Base-by-base conservation (phyloP, 2,888 invertebrate genomes). In the Coenonympha glycerion region DNA sequence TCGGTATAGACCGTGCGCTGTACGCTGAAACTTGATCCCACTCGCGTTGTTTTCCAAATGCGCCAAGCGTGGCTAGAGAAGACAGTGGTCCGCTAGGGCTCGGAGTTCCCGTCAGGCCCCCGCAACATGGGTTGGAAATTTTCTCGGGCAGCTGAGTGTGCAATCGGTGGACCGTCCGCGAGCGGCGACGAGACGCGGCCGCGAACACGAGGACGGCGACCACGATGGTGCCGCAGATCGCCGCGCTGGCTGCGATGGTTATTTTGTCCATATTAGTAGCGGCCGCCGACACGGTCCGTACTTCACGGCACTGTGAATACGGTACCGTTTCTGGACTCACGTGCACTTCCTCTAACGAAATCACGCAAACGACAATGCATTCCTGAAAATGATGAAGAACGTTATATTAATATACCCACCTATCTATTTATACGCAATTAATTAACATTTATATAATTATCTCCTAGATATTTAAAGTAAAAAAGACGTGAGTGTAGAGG, bases 241-340 rank as follows among this genome's bases (percentile, higher is more conserved):
- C 96, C 15, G 96, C 96, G 69, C 95, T 95, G 3, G 96, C 96
- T 18, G 95, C 96, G 68, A 97, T 97, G 46, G 97, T 96, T 69
- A 97, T 95, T 80, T 96, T 96, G 85, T 97, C 97, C 94, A 96
- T 95, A 82, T 95, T 95, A 49, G 95, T 93, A 46, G 94, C 92
- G 39, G 93, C 92, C 13, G 94, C 92, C 40, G 92, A 91, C 40
- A 93, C 93, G 2, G 95, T 96, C 56, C 96, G 91, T 49, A 96
- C 94, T 84, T 97, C 97, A 47, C 95, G 91, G 70, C 97, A 97
- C 79, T 95, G 96, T 55, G 90, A 89, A 81, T 92, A 94, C 41
- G 95, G 95, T 56, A 95, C 95, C 59, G 91, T 93, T 65, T 95
- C 94, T 28, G 95, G 95, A 49, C 93, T 94, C n/a, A 95, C 92